Percentiles rank a stretch among this genome's conserved stretches.
These are phyloP conservation scores for Macropis europaea DNA, from an alignment of 2,888 invertebrate species.

Conservation along the genomic window DNA sequence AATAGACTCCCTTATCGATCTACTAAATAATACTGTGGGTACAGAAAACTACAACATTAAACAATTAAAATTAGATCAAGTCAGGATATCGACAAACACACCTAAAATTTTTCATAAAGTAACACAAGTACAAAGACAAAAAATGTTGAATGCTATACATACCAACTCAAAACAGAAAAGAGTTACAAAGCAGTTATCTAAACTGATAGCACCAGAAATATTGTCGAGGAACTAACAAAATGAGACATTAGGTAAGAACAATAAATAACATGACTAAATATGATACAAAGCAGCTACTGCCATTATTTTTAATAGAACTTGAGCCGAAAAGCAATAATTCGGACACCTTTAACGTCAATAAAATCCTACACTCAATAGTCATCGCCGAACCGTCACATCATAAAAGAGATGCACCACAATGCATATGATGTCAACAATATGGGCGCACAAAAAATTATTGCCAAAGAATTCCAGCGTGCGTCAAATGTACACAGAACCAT, in stretches of 20 bases:
- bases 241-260: background rate
- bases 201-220: background rate
- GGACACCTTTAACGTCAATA: background rate
- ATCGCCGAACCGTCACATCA: background rate
- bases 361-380: background rate
- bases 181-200: background rate
- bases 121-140: background rate
- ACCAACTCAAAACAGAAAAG: background rate
- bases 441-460: background rate
- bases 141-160: background rate
- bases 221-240: background rate
- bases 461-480: background rate
- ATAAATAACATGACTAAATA: background rate
- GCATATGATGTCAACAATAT: background rate
- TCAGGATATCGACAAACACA: background rate
- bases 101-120: background rate
- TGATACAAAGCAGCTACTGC: background rate
- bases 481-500: background rate
- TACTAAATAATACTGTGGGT: background rate
- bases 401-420: background rate
- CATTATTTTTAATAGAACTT: slow-evolving; percentile 2
- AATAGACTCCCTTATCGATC: background rate
- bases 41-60: background rate
- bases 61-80: background rate
- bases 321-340: background rate